phyloP scores from a whole-genome alignment of 64 coral and sea anemone species.

The Porites australiensis region DNA sequence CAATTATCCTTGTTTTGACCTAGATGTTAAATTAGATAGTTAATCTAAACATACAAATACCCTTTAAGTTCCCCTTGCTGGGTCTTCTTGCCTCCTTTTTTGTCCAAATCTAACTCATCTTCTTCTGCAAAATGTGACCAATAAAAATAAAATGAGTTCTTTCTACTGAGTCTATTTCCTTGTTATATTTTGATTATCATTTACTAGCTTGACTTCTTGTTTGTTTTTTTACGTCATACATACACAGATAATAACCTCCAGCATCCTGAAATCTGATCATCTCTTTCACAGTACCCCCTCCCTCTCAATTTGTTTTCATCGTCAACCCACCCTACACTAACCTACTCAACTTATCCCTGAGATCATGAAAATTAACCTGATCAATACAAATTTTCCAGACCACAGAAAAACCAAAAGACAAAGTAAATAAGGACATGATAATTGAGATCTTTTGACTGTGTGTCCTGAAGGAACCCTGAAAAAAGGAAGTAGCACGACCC shows the following conservation, averaged over 20 bases:
- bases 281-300: too few species aligned
- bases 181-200: background rate
- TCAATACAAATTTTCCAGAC: too few species aligned
- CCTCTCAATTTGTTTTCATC: too few species aligned
- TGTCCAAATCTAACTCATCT: constrained; percentile 31
- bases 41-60: background rate
- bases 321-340: too few species aligned
- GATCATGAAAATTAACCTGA: too few species aligned
- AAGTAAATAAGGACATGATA: background rate
- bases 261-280: too few species aligned
- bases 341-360: too few species aligned
- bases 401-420: too few species aligned
- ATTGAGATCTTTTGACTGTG: background rate
- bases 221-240: too few species aligned
- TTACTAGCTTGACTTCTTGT: background rate
- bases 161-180: background rate
- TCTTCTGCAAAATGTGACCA: background rate
- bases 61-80: constrained; percentile 19
- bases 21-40: too few species aligned
- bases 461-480: background rate
- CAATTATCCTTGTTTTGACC: too few species aligned
- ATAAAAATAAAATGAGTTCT: background rate
- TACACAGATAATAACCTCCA: too few species aligned
- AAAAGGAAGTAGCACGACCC: background rate
- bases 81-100: constrained; percentile 13